Percentiles rank a stretch among this genome's conserved stretches.
Evolutionary conservation across 1,140 invertebrate genomes (phyloP).

Genomic region (Cardiocondyla obscurior): DNA sequence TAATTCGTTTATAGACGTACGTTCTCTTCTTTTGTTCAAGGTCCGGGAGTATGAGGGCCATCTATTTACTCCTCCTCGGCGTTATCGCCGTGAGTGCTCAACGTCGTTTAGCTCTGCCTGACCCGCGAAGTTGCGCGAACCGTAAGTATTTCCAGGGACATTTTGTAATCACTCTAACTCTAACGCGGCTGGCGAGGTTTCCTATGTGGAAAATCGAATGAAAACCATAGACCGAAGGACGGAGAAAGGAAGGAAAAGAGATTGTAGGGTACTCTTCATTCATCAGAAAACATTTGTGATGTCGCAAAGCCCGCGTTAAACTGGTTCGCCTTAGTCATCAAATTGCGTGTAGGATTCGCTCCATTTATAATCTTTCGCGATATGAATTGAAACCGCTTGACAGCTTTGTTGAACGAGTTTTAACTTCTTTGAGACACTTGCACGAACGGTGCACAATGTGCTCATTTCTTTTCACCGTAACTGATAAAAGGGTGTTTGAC

Average conservation of each 20-base stretch:
- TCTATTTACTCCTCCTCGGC: conserved; percentile 87
- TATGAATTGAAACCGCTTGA: not conserved
- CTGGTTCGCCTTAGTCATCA: not conserved
- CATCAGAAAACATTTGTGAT: not conserved
- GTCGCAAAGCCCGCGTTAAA: conserved; percentile 9
- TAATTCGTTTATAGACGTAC: not conserved
- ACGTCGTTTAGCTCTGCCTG: conserved; percentile 92
- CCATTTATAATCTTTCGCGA: not conserved
- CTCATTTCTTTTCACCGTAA: not conserved
- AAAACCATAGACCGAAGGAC: not conserved
- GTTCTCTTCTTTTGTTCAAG: conserved; percentile 60
- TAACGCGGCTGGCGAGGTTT: not conserved
- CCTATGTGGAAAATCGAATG: conserved; percentile 17
- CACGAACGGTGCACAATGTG: not conserved
- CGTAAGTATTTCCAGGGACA: conserved; percentile 86
- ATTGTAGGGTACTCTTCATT: not conserved
- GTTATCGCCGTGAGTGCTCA: conserved; percentile 89
- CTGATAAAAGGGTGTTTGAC: too few relatives aligned
- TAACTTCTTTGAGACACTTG: not conserved
- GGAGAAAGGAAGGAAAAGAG: not conserved
- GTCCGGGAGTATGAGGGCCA: conserved; percentile 80
- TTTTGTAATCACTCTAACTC: conserved; percentile 17
- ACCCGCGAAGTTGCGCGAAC: conserved; percentile 94
- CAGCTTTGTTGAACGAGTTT: not conserved
- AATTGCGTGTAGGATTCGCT: conserved; percentile 1